phyloP scores from a whole-genome alignment of 2,888 invertebrate genomes.

The Apodemia mormo region DNA sequence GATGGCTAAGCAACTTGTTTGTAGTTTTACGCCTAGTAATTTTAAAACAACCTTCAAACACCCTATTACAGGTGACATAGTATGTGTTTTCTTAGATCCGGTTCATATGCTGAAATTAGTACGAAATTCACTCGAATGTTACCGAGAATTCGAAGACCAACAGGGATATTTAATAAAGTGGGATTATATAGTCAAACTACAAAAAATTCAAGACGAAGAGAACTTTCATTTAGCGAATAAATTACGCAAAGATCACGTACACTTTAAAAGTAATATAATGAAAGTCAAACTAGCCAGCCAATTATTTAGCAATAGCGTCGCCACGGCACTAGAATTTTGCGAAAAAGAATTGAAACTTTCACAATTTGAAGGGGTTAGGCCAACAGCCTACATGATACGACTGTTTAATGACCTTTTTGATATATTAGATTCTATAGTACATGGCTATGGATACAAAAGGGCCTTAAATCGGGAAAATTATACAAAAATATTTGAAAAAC shows the following conservation, averaged over 20 bases:
- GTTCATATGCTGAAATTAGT: too few relatives aligned
- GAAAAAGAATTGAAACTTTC: neutral
- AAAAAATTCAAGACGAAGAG: constrained; percentile 31
- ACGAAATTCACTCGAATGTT: too few relatives aligned
- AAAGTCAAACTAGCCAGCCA: constrained; percentile 38
- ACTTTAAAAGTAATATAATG: constrained; percentile 36
- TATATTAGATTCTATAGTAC: neutral
- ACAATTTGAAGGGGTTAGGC: neutral
- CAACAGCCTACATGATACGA: neutral
- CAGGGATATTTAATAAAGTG: neutral
- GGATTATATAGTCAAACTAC: constrained; percentile 19
- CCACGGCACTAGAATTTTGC: constrained; percentile 25
- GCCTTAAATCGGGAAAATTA: neutral
- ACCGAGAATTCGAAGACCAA: too few relatives aligned
- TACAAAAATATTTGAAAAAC: neutral
- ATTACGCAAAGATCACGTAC: constrained; percentile 29
- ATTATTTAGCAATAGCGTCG: constrained; percentile 35
- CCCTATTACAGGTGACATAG: too few relatives aligned
- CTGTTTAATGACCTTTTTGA: constrained; percentile 1
- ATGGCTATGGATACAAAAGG: constrained; percentile 12
- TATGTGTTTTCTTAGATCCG: too few relatives aligned
- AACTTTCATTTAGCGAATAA: constrained; percentile 33
- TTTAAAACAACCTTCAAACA: too few relatives aligned
- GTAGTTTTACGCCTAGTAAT: too few relatives aligned
- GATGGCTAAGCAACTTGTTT: constrained; percentile 1